These are phyloP conservation scores for Poecilia picta DNA, from an alignment of 2,797 vertebrate genomes.

Conservation along the genomic window DNA sequence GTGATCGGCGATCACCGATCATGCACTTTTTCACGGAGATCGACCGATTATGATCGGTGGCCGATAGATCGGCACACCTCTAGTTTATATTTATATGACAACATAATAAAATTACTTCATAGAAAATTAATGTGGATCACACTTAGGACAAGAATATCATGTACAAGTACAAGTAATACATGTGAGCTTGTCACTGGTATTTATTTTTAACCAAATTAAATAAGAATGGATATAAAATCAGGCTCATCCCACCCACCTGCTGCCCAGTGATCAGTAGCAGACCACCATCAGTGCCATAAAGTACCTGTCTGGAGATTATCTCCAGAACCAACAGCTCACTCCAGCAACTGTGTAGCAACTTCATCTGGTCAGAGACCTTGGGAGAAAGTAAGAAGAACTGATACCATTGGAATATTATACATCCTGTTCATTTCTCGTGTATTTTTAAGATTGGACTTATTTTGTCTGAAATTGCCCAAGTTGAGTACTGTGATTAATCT, in stretches of 20 bases:
- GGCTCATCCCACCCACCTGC: slow-evolving; percentile 79
- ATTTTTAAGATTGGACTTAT: neutral
- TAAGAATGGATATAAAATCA: neutral
- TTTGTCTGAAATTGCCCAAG: neutral
- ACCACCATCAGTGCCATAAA: slow-evolving; percentile 85
- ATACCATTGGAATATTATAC: neutral
- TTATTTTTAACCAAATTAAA: neutral
- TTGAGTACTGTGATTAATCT: neutral
- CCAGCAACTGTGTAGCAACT: slow-evolving; percentile 93
- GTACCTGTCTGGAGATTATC: slow-evolving; percentile 89
- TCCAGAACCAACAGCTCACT: slow-evolving; percentile 92
- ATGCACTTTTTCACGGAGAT: too few species aligned
- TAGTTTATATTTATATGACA: neutral
- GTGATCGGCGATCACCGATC: too few species aligned
- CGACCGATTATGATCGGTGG: too few species aligned
- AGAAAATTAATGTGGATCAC: neutral
- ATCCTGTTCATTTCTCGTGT: neutral
- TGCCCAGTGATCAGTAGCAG: slow-evolving; percentile 90
- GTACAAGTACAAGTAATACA: neutral
- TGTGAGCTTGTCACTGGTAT: neutral
- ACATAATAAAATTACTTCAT: neutral
- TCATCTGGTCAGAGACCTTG: slow-evolving; percentile 94
- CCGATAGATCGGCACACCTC: too few species aligned
- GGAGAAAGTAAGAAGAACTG: neutral
- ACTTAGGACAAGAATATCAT: neutral